Base-by-base conservation (phyloP, 2,888 invertebrate species). In the Limnephilus lunatus region DNA sequence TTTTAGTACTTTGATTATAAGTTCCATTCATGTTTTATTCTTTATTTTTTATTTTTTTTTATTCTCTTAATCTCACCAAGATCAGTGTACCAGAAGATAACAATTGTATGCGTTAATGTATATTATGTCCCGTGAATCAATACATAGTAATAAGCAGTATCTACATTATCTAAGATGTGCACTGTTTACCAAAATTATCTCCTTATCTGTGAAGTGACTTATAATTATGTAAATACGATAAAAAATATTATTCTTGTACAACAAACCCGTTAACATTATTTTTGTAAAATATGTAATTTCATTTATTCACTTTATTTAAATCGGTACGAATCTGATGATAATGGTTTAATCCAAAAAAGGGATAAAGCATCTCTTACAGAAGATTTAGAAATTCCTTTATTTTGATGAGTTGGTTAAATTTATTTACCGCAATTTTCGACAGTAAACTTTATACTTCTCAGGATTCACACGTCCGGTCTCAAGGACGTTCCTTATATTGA, bases 401-500 rank as follows among this genome's bases (percentile, higher is more conserved):
- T 68, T 68, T n/a, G 68, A 68, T 68, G 68, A 68, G 25, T 9
- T 25, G 25, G n/a, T 68, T n/a, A 25, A 68, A 68, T 25, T 68
- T 68, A 9, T 68, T 7, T 68, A 68, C 25, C 25, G 68, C 68
- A n/a, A 68, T 68, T 68, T 68, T n/a, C 25, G 25, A 68, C 25
- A n/a, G 25, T 7, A 7, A 25, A 68, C 1, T 25, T 68, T 68
- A 68, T 68, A 7, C 68, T 68, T 68, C 68, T 68, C 68, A n/a
- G 7, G 68, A 68, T 68, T 25, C 25, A 53, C 80, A 89, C 88
- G 88, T 89, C 81, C 88, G 80, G 88, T 35, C 9, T 31, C 87
- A 91, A 91, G 91, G 91, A 32, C 91, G 91, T 88, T 87, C 91
- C 91, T 88, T 91, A 91, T 53, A 91, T 39, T 82, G 87, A 48